phyloP scores from a whole-genome alignment of 2,113 vertebrate genomes.

The Microtus montanus region DNA sequence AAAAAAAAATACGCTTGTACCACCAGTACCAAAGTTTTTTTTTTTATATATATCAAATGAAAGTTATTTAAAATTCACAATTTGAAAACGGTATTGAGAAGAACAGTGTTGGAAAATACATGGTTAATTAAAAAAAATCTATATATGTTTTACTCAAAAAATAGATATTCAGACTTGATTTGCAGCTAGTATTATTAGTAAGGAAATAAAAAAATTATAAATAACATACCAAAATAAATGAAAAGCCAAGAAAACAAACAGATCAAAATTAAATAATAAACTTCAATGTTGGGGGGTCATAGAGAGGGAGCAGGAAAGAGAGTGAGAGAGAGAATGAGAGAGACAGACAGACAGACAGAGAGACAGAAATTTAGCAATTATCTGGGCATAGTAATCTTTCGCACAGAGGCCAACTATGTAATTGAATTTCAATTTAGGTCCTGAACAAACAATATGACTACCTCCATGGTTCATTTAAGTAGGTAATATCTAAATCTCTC shows the following conservation, averaged over 20 bases:
- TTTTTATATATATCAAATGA: constrained; percentile 47
- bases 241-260: not conserved
- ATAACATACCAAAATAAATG: constrained; percentile 20
- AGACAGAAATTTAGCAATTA: not conserved
- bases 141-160: constrained; percentile 57
- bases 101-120: constrained; percentile 17
- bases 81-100: constrained; percentile 29
- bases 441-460: not conserved
- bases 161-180: constrained; percentile 16
- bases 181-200: not conserved
- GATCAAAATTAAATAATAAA: not conserved
- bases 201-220: constrained; percentile 47
- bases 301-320: not conserved
- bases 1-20: constrained; percentile 74
- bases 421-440: not conserved
- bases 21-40: not conserved
- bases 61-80: constrained; percentile 59
- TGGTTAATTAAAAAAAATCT: constrained; percentile 55
- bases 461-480: not conserved
- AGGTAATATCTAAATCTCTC: not conserved
- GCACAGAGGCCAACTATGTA: not conserved
- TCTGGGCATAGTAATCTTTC: constrained; percentile 4
- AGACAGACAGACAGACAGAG: not conserved
- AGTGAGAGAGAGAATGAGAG: not conserved
- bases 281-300: not conserved